Evolutionary conservation across 2,888 invertebrate genomes (phyloP).

Genomic region (Aelia acuminata): DNA sequence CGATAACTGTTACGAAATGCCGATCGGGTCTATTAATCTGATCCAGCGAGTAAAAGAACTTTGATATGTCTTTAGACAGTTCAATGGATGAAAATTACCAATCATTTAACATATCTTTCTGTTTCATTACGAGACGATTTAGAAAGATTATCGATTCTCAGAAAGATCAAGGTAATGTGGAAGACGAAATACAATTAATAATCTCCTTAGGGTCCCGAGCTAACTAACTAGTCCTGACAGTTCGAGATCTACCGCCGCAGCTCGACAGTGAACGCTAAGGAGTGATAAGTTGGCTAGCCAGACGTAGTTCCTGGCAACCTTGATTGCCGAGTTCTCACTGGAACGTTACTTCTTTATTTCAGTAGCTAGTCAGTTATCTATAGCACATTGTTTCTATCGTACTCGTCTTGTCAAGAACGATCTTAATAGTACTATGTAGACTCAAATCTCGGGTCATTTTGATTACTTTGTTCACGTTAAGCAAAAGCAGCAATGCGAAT

Average conservation of each 20-base stretch:
- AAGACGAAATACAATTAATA: not conserved
- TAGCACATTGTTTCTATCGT: not conserved
- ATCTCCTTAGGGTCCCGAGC: too few species aligned
- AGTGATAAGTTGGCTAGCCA: not conserved
- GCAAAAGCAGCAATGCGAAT: too few species aligned
- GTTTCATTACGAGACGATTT: not conserved
- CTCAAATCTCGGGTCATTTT: too few species aligned
- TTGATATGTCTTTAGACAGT: constrained; percentile 13
- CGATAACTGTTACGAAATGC: constrained; percentile 5
- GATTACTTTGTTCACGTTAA: too few species aligned
- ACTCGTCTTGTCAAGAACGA: not conserved
- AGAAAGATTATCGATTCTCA: not conserved
- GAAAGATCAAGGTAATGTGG: not conserved
- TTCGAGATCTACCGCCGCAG: too few species aligned
- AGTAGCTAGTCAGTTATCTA: not conserved
- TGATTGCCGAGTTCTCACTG: not conserved
- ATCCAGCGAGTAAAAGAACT: not conserved
- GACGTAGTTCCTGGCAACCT: not conserved
- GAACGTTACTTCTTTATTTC: not conserved
- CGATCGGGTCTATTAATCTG: not conserved
- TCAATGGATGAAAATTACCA: not conserved
- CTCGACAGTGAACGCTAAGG: too few species aligned
- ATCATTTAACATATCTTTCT: not conserved
- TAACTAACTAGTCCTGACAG: too few species aligned
- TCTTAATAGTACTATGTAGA: too few species aligned